phyloP scores from a whole-genome alignment of 2,797 vertebrate genomes.

The Typhlichthys eigenmanni region DNA sequence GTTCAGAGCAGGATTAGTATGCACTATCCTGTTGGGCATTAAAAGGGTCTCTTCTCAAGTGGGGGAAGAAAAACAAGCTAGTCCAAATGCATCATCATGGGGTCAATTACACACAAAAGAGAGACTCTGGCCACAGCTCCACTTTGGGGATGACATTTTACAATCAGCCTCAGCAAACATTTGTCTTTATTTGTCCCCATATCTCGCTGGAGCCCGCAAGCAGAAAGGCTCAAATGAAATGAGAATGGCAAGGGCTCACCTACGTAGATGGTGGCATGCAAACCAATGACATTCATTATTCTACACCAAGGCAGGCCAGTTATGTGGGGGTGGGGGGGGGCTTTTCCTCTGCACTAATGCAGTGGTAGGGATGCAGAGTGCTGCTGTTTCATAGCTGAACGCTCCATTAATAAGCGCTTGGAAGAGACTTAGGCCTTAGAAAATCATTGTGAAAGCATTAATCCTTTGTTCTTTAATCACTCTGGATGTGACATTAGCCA shows the following conservation, averaged over 20 bases:
- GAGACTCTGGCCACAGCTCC: slow-evolving; percentile 69
- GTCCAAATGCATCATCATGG: slow-evolving; percentile 78
- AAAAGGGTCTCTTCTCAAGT: slow-evolving; percentile 70
- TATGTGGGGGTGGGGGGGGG: slow-evolving; percentile 52
- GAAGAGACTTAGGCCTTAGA: slow-evolving; percentile 48
- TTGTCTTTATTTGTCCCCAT: slow-evolving; percentile 52
- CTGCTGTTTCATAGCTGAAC: slow-evolving; percentile 38
- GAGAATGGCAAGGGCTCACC: slow-evolving; percentile 41
- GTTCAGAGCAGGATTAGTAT: slow-evolving; percentile 61
- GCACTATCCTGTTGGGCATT: slow-evolving; percentile 70
- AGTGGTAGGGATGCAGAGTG: slow-evolving; percentile 34
- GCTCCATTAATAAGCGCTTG: slow-evolving; percentile 50
- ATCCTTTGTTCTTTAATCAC: slow-evolving; percentile 43
- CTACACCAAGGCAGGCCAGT: slow-evolving; percentile 54
- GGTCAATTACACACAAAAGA: slow-evolving; percentile 79
- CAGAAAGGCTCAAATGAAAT: slow-evolving; percentile 47
- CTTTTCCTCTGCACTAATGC: slow-evolving; percentile 52
- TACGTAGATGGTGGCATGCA: slow-evolving; percentile 30
- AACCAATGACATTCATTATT: slow-evolving; percentile 54
- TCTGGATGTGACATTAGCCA: slow-evolving; percentile 33
- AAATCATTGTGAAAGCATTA: slow-evolving; percentile 49
- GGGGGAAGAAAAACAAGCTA: slow-evolving; percentile 64
- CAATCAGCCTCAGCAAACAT: slow-evolving; percentile 77
- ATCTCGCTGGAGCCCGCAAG: slow-evolving; percentile 34
- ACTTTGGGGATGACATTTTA: slow-evolving; percentile 81